Evolutionary conservation across 2,797 vertebrate genomes (phyloP).

Genomic region (Oreochromis grahami): DNA sequence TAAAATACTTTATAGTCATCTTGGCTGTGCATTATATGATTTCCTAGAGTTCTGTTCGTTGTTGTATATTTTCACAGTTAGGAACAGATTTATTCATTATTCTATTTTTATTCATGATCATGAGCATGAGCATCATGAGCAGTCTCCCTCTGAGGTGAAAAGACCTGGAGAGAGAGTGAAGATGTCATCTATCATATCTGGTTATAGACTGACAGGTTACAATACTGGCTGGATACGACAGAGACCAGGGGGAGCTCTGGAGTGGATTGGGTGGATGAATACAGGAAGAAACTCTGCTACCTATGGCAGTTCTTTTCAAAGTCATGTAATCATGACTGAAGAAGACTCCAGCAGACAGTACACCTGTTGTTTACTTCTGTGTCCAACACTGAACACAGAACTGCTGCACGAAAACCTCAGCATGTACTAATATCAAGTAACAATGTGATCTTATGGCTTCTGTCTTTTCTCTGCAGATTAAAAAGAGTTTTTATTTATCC

Average conservation of each 20-base stretch:
- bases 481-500: neutral
- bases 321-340: accelerated
- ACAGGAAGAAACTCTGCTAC: accelerated
- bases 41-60: no score
- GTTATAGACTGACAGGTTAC: no score
- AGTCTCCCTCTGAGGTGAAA: no score
- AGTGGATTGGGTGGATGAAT: accelerated
- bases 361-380: neutral
- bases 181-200: no score
- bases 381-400: neutral
- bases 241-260: neutral
- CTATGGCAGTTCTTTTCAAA: neutral
- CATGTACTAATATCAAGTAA: neutral
- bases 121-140: no score
- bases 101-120: no score
- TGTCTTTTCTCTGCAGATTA: neutral
- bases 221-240: neutral
- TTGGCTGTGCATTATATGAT: no score
- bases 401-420: accelerated
- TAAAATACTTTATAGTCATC: no score
- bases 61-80: no score
- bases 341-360: accelerated
- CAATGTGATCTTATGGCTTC: neutral
- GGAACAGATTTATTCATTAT: no score
- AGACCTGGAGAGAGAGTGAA: no score